Base-by-base conservation (phyloP, 2,113 vertebrate species). In the Nannobrachium achirus region DNA sequence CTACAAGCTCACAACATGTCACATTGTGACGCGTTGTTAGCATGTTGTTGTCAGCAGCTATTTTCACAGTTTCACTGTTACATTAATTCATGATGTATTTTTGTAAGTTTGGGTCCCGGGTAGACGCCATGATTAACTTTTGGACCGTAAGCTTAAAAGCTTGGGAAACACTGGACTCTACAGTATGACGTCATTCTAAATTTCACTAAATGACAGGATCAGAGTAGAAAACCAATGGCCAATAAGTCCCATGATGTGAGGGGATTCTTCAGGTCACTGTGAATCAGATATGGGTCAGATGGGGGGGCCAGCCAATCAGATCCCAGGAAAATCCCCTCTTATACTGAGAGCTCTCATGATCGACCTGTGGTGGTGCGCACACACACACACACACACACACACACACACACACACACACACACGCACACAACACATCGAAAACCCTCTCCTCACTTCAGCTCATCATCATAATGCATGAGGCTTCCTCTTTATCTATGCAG, bases 391-490 rank as follows among this genome's bases (percentile, higher is more conserved):
- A 63, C 15, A 33, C 39, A 70, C 33, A 56, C 44, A 48, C 60
- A 49, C 44, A 48, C 42, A 62, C 45, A 49, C 60, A 48, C 44
- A 50, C 45, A 25, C 40, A 57, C 64, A 45, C 16, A 48, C 44
- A 50, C 45, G 18, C 40, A 57, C 64, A 45, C 18, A 16, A 56
- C 14, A 63, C 63, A 64, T 66, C 25, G 25, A 33, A 33, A 19
- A 7, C 50, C 19, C 60, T 59, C 62, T 65, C 48, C 39, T 64
- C 49, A 70, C 58, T 57, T 41, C 69, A 80, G 48, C 67, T 55
- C 70, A 63, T 41, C 48, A 62, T 71, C 38, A 10, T 45, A 38
- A 67, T 69, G 86, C 88, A 90, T 84, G 86, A 53, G 55, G 39
- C 19, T 55, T 65, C 9, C 38, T 70, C 50, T 73, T 71, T 64